These are phyloP conservation scores for Synaphobranchus kaupii DNA, from an alignment of 2,797 vertebrate species.

Conservation along the genomic window DNA sequence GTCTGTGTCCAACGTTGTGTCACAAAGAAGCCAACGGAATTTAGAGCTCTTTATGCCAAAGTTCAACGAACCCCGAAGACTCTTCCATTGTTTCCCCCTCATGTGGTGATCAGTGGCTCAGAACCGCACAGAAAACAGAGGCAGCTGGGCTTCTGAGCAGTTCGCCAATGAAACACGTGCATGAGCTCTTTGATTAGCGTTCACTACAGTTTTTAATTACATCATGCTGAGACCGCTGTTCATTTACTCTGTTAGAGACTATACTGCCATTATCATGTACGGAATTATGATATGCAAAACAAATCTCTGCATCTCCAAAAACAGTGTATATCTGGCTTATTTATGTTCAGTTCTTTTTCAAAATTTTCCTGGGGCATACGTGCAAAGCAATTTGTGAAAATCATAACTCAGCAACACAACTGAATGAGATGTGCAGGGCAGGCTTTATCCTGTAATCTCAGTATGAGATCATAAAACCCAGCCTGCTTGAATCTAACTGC, in stretches of 20 bases:
- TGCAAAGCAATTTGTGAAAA: not conserved
- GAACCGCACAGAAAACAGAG: not conserved
- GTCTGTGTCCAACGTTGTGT: not conserved
- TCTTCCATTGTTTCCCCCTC: constrained; percentile 11
- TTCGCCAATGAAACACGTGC: not conserved
- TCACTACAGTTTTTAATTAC: not conserved
- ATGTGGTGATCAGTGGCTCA: not conserved
- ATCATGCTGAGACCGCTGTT: not conserved
- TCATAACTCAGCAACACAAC: not conserved
- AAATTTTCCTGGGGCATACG: not conserved
- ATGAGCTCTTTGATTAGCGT: not conserved
- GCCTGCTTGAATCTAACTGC: not conserved
- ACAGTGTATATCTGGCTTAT: not conserved
- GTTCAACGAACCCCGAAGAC: not conserved
- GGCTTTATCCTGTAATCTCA: not conserved
- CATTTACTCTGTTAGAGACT: not conserved
- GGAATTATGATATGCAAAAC: not conserved
- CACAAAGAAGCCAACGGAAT: not conserved
- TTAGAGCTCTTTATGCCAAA: not conserved
- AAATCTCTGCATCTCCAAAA: not conserved
- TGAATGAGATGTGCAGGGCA: not conserved
- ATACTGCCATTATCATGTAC: not conserved
- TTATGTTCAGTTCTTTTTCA: not conserved
- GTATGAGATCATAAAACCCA: not conserved
- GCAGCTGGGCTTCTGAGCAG: not conserved